Evolutionary conservation across 1,140 invertebrate genomes (phyloP), one percentile per base, ranked within the genome.

Genomic region (Acyrthosiphon pisum): DNA sequence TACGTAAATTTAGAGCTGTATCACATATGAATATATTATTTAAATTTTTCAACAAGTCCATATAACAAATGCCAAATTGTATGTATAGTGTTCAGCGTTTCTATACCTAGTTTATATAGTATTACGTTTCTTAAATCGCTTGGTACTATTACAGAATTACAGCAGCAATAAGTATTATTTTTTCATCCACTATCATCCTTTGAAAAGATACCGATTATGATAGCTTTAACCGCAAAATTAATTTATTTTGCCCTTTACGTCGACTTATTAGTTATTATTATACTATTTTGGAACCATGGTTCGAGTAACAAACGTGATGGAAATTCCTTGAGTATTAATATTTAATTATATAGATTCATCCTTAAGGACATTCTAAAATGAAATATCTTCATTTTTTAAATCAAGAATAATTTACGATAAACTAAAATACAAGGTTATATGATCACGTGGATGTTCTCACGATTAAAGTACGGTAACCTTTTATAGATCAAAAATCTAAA

Each of bases 251-350:
- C 90, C 88, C 53, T 90, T 90, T 53, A 44, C 37, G 53, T 56
- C 22, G 14, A 68, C 89, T 44, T 90, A 50, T 87, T 86, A 86
- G 14, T 46, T 44, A 56, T 56, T 60, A 90, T 89, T 53, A 56
- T 53, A 56, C n/a, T 56, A 90, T 90, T 68, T 90, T 46, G 37
- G 37, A 90, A 44, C 26, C 26, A n/a, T 68, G 37, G 23, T 44
- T 60, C 56, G 53, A 44, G 53, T 68, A 89, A 68, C n/a, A 93
- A 93, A 93, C 91, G 91, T 93, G 91, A 93, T 68, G 35, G 26
- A 86, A 93, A 93, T 84, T 93, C 91, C 91, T 93, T 93, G 91
- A 93, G 22, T 53, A 93, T 83, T 84, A 93, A 53, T 86, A 93
- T 93, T 93, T 93, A 93, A 93, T 93, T 93, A 93, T 83, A 93